These are phyloP conservation scores for Carterocephalus palaemon DNA, from an alignment of 2,888 invertebrate species.

Conservation along the genomic window DNA sequence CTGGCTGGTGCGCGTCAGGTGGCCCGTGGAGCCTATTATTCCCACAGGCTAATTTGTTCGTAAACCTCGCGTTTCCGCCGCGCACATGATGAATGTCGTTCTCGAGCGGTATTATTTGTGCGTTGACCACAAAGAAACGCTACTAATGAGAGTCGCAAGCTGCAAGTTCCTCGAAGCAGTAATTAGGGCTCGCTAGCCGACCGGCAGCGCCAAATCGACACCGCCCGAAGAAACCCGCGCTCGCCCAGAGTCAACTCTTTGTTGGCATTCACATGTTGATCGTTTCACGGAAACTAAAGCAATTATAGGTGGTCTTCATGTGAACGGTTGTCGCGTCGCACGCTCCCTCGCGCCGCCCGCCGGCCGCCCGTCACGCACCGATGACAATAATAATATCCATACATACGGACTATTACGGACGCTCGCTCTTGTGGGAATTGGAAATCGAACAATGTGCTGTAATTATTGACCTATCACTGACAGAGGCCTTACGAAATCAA, in stretches of 20 bases:
- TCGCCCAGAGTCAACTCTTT: constrained; percentile 24
- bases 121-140: constrained; percentile 22
- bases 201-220: constrained; percentile 43
- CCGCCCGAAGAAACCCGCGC: constrained; percentile 36
- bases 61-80: constrained; percentile 13
- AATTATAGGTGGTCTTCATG: constrained; percentile 51
- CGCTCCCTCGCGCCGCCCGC: no score
- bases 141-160: constrained; percentile 20
- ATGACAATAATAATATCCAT: constrained; percentile 54
- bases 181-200: constrained; percentile 46
- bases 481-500: background rate
- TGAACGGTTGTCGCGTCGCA: constrained; percentile 60
- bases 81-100: constrained; percentile 17
- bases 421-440: constrained; percentile 59
- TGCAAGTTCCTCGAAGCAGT: constrained; percentile 43
- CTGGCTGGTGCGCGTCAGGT: no score
- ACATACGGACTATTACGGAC: constrained; percentile 24
- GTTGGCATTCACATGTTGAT: constrained; percentile 30
- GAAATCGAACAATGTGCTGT: constrained; percentile 23
- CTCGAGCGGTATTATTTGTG: constrained; percentile 19
- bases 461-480: constrained; percentile 4
- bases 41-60: constrained; percentile 6
- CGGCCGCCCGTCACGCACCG: constrained; percentile 61
- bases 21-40: no score
- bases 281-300: constrained; percentile 42